Evolutionary conservation across 2,888 invertebrate genomes (phyloP).

Genomic region (Stenchaetothrips biformis): DNA sequence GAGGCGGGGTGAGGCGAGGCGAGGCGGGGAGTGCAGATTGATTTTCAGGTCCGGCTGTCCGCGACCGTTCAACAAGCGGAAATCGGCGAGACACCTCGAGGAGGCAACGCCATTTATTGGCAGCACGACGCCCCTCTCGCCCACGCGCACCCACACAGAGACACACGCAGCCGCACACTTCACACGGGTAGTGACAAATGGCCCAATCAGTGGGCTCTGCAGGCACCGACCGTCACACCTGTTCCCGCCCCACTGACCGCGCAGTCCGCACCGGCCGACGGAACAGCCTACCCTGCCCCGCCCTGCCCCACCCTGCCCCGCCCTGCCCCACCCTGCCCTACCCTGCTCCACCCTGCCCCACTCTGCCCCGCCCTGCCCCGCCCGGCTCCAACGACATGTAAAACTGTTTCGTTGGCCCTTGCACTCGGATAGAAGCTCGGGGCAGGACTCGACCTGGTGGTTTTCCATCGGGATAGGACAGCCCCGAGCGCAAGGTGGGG

Average conservation of each 20-base stretch:
- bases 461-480: too few species aligned
- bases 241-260: neutral
- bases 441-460: too few species aligned
- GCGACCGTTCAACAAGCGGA: neutral
- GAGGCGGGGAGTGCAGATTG: neutral
- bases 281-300: neutral
- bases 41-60: neutral
- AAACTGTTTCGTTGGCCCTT: too few species aligned
- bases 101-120: neutral
- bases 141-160: neutral
- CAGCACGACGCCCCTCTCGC: neutral
- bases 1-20: too few species aligned
- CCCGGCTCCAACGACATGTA: too few species aligned
- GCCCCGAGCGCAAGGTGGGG: neutral
- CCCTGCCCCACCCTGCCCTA: neutral
- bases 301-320: neutral
- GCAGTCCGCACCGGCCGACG: too few species aligned
- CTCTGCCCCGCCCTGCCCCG: neutral
- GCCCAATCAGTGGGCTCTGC: conserved; percentile 2
- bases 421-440: too few species aligned
- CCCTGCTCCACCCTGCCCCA: neutral
- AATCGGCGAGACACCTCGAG: too few species aligned
- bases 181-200: neutral
- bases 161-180: neutral
- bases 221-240: neutral